Percentiles rank a stretch among this genome's conserved stretches.
These are phyloP conservation scores for Ichneumoninae sp. DNA, from an alignment of 2,888 invertebrate genomes.

Conservation along the genomic window DNA sequence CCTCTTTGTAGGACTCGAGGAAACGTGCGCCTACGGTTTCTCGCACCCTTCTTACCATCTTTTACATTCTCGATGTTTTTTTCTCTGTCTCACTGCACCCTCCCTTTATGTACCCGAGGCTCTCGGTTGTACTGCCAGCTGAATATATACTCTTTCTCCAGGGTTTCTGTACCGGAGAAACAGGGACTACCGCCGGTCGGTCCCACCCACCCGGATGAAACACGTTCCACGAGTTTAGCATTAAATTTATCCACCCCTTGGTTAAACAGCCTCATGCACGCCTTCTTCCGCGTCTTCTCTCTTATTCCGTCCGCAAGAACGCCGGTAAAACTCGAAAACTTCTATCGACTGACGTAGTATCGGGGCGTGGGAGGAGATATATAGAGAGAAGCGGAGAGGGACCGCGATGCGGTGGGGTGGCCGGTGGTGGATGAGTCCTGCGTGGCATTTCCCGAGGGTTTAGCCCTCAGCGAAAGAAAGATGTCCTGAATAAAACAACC, in stretches of 20 bases:
- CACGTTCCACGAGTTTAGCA: constrained; percentile 88
- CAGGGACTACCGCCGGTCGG: constrained; percentile 56
- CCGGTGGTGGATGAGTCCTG: constrained; percentile 62
- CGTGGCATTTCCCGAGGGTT: constrained; percentile 60
- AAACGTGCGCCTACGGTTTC: constrained; percentile 65
- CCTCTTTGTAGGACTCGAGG: constrained; percentile 6
- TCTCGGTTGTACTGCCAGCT: constrained; percentile 30
- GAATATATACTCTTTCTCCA: constrained; percentile 62
- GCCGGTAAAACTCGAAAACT: constrained; percentile 66
- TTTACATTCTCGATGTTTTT: constrained; percentile 68
- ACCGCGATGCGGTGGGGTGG: constrained; percentile 35
- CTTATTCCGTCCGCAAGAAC: constrained; percentile 66
- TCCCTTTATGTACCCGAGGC: constrained; percentile 30
- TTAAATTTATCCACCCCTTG: constrained; percentile 82
- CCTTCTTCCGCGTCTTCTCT: constrained; percentile 73
- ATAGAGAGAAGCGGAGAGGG: constrained; percentile 7
- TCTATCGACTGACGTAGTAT: constrained; percentile 64
- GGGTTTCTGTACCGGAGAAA: constrained; percentile 39
- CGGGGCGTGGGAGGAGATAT: constrained; percentile 14
- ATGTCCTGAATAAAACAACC: constrained; percentile 65
- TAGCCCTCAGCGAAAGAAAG: constrained; percentile 54
- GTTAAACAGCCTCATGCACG: constrained; percentile 81
- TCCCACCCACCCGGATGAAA: constrained; percentile 81
- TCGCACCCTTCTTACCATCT: constrained; percentile 73
- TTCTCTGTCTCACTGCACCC: constrained; percentile 55